Evolutionary conservation across 2,888 invertebrate species (phyloP).

Genomic region (Hoplodrina ambigua): DNA sequence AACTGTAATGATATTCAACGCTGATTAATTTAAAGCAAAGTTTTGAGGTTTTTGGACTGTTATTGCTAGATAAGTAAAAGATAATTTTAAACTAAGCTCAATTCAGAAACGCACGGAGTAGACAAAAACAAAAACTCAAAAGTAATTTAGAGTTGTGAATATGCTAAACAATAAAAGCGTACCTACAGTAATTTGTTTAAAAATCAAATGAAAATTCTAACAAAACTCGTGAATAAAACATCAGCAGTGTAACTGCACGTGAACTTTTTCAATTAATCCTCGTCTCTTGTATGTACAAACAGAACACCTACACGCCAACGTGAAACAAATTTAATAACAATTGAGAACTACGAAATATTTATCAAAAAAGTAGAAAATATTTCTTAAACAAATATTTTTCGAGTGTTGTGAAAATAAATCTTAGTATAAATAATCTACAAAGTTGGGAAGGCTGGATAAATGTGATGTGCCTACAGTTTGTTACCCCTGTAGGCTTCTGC

Average conservation of each 20-base stretch:
- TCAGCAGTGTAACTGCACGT: conserved; percentile 48
- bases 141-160: conserved; percentile 24
- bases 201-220: conserved; percentile 55
- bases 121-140: conserved; percentile 10
- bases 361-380: conserved; percentile 35
- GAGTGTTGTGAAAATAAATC: neutral
- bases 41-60: too few species aligned
- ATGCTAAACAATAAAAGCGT: conserved; percentile 34
- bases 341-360: conserved; percentile 33
- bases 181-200: conserved; percentile 29
- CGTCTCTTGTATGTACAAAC: conserved; percentile 44
- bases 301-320: conserved; percentile 44
- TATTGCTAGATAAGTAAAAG: too few species aligned
- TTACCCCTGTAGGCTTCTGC: conserved; percentile 15
- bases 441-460: conserved; percentile 17
- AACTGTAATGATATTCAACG: too few species aligned
- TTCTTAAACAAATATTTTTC: conserved; percentile 25
- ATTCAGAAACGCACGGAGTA: conserved; percentile 4
- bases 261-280: conserved; percentile 60
- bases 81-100: too few species aligned
- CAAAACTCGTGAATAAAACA: conserved; percentile 54
- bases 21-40: too few species aligned
- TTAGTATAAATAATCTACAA: conserved; percentile 4
- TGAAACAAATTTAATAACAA: conserved; percentile 59
- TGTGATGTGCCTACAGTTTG: conserved; percentile 9